Evolutionary conservation across 1,140 invertebrate species (phyloP).

Genomic region (Xylocopa sonorina): DNA sequence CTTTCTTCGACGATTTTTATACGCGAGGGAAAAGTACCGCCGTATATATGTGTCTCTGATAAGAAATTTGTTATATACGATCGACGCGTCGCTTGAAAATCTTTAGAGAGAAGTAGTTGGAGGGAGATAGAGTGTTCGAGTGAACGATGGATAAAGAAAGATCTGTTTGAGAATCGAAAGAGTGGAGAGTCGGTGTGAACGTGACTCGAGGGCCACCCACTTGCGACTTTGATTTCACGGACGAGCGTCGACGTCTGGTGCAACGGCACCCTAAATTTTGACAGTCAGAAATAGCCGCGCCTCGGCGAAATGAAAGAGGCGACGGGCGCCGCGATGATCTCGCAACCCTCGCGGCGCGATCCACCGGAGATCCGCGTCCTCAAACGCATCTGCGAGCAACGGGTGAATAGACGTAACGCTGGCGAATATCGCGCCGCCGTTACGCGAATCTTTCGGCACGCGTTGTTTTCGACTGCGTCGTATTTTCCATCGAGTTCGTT

Average conservation of each 20-base stretch:
- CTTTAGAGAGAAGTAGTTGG: no score
- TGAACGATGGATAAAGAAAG: no score
- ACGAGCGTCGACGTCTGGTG: conserved; percentile 51
- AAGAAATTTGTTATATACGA: no score
- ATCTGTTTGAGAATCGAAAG: no score
- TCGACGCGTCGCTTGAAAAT: no score
- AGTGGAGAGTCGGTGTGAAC: neutral
- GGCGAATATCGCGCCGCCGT: neutral
- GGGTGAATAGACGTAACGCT: neutral
- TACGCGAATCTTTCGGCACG: neutral
- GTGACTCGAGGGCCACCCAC: conserved; percentile 36
- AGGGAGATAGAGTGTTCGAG: no score
- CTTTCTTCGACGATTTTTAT: no score
- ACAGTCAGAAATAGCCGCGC: conserved; percentile 60
- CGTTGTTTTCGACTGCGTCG: no score
- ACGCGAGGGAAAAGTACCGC: no score
- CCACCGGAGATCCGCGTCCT: neutral
- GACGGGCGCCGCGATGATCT: conserved; percentile 1
- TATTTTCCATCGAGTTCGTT: no score
- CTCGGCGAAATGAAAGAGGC: conserved; percentile 25
- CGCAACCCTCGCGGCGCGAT: neutral
- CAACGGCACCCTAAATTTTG: conserved; percentile 66
- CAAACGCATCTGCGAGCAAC: neutral
- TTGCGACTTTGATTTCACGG: conserved; percentile 43
- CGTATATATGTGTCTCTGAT: no score